These are phyloP conservation scores for Triplophysa yarkandensis DNA, from an alignment of 2,797 vertebrate species.

Conservation along the genomic window DNA sequence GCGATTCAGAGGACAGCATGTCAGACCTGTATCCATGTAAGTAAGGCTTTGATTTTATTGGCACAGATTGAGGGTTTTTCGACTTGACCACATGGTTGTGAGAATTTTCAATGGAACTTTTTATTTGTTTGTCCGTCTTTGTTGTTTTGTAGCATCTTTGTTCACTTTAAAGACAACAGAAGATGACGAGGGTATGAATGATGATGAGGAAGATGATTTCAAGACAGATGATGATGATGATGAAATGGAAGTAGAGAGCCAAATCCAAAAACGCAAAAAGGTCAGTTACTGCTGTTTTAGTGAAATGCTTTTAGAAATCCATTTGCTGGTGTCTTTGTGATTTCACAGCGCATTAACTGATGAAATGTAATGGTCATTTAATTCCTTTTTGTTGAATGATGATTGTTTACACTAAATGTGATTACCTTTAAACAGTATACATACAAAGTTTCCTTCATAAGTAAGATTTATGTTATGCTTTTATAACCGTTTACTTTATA, in stretches of 20 bases:
- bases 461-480: too few species aligned
- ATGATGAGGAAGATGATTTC: slow-evolving; percentile 64
- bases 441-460: too few species aligned
- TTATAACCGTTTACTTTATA: too few species aligned
- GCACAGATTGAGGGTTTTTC: neutral
- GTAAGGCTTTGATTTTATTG: slow-evolving; percentile 54
- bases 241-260: slow-evolving; percentile 69
- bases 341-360: too few species aligned
- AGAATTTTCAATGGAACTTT: too few species aligned
- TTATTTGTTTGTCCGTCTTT: neutral
- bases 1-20: slow-evolving; percentile 90
- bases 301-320: too few species aligned
- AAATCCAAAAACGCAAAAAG: slow-evolving; percentile 77
- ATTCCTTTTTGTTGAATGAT: too few species aligned
- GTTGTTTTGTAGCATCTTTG: slow-evolving; percentile 62
- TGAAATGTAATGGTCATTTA: too few species aligned
- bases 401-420: too few species aligned
- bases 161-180: slow-evolving; percentile 61
- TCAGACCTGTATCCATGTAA: slow-evolving; percentile 93
- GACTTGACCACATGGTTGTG: too few species aligned
- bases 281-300: slow-evolving; percentile 48
- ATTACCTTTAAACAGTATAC: too few species aligned
- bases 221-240: slow-evolving; percentile 67
- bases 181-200: neutral
- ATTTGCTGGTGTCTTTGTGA: too few species aligned